Conservation (phyloP, 2,113 vertebrate genomes). For the Callorhinus ursinus region DNA sequence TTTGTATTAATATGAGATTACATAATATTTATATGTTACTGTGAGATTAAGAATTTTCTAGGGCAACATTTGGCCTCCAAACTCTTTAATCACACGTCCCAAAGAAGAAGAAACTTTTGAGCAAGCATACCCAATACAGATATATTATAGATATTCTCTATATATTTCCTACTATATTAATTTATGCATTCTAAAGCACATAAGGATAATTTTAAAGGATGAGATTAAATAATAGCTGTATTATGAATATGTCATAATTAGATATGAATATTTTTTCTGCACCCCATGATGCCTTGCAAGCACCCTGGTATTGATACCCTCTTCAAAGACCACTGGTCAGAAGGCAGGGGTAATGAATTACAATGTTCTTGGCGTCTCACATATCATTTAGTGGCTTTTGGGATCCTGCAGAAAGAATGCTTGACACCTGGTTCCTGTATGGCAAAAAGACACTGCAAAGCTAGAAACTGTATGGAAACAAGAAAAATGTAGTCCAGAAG, state of each 20-base stretch:
- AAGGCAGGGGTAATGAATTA: background rate
- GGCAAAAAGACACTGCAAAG: background rate
- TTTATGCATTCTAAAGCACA: background rate
- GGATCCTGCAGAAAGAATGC: background rate
- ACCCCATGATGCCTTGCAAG: background rate
- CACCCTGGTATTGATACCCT: background rate
- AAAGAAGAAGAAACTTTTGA: background rate
- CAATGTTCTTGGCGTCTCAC: background rate
- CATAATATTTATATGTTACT: background rate
- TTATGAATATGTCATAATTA: background rate
- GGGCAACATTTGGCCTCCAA: background rate
- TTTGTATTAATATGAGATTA: background rate
- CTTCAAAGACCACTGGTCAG: background rate
- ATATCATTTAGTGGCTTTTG: background rate
- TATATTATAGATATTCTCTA: background rate
- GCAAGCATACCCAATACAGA: background rate
- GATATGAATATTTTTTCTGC: background rate
- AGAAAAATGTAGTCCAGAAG: background rate
- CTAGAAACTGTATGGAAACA: background rate
- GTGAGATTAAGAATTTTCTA: conserved; percentile 28
- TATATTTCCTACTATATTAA: background rate
- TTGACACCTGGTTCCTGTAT: background rate
- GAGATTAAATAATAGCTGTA: background rate
- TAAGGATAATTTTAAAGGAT: background rate
- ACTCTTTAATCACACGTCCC: background rate